Evolutionary conservation across 2,888 invertebrate genomes (phyloP).

Genomic region (Philonicus albiceps): DNA sequence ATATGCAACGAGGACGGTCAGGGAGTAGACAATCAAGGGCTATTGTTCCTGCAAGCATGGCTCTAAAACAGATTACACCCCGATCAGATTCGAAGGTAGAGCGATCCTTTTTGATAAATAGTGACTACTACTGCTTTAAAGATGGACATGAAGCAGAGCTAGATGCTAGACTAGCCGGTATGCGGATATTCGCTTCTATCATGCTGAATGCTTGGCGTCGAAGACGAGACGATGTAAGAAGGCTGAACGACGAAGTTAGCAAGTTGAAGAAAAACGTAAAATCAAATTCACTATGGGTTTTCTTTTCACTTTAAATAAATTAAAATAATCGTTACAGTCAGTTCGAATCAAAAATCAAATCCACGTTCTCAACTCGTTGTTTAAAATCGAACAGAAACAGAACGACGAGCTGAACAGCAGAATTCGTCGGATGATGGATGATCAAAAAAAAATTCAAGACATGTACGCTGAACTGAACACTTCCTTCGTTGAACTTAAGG

Average conservation of each 20-base stretch:
- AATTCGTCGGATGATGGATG: slow-evolving; percentile 52
- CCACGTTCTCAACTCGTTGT: slow-evolving; percentile 55
- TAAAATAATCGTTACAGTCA: slow-evolving; percentile 50
- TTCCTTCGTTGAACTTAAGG: slow-evolving; percentile 52
- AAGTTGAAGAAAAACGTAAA: slow-evolving; percentile 52
- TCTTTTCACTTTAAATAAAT: not conserved
- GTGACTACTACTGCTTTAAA: not conserved
- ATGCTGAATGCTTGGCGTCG: slow-evolving; percentile 59
- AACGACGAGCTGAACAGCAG: slow-evolving; percentile 56
- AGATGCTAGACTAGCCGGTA: slow-evolving; percentile 53
- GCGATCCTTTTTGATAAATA: not conserved
- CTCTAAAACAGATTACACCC: not conserved
- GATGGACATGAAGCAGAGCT: slow-evolving; percentile 26
- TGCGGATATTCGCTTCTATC: slow-evolving; percentile 55
- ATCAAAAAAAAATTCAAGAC: slow-evolving; percentile 50
- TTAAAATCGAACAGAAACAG: slow-evolving; percentile 57
- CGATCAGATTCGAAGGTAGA: not conserved
- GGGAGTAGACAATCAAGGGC: not conserved
- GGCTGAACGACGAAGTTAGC: slow-evolving; percentile 51
- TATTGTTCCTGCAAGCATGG: not conserved
- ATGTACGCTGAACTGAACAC: slow-evolving; percentile 53
- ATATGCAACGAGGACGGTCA: slow-evolving; percentile 53
- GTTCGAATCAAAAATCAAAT: slow-evolving; percentile 55
- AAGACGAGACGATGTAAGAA: slow-evolving; percentile 54
- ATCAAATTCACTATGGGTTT: not conserved